Evolutionary conservation across 2,113 vertebrate genomes (phyloP).

Genomic region (Anhinga rufa): DNA sequence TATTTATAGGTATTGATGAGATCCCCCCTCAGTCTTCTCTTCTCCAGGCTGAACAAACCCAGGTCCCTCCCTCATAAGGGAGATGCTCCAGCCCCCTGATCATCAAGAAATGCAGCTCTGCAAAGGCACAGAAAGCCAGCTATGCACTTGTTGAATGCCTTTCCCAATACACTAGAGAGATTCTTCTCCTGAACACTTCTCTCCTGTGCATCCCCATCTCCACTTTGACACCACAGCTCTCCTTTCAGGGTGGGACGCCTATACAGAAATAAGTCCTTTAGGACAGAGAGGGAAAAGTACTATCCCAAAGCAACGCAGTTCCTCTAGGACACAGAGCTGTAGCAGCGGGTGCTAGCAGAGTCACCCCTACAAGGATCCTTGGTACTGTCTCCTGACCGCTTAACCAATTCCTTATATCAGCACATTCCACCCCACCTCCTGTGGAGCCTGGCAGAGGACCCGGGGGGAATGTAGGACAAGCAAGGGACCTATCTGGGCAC

Average conservation of each 20-base stretch:
- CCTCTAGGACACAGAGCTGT: not conserved
- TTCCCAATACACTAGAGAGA: not conserved
- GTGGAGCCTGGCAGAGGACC: not conserved
- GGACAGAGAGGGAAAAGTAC: not conserved
- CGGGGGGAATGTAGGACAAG: not conserved
- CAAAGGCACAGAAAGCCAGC: not conserved
- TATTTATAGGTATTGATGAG: no score
- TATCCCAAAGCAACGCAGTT: not conserved
- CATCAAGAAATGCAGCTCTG: not conserved
- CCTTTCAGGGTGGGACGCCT: not conserved
- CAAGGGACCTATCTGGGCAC: not conserved
- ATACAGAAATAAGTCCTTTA: not conserved
- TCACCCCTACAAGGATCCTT: fast-evolving
- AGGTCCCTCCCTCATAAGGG: no score
- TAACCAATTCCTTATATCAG: not conserved
- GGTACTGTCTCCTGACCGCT: fast-evolving
- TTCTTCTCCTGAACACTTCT: not conserved
- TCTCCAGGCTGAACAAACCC: no score
- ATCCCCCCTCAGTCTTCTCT: no score
- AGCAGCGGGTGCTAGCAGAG: not conserved
- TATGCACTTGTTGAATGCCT: not conserved
- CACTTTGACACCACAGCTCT: not conserved
- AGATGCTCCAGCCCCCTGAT: no score
- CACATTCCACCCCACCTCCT: not conserved
- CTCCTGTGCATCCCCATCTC: not conserved